Evolutionary conservation across 2,797 vertebrate genomes (phyloP).

Genomic region (Synaphobranchus kaupii): DNA sequence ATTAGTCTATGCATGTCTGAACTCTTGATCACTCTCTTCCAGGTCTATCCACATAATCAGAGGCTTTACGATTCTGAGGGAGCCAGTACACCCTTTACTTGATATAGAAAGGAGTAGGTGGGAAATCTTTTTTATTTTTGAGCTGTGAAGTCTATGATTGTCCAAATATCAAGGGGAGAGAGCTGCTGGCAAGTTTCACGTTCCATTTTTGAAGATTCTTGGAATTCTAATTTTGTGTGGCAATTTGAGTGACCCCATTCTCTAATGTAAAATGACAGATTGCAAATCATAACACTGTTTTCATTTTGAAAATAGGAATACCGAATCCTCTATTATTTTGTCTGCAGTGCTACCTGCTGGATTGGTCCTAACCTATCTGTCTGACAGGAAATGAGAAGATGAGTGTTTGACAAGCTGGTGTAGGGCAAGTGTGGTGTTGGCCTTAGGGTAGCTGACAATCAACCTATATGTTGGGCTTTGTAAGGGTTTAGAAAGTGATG

Average conservation of each 20-base stretch:
- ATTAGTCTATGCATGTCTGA: background rate
- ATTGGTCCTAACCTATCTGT: background rate
- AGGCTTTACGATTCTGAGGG: background rate
- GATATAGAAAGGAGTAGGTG: background rate
- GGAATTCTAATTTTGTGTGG: background rate
- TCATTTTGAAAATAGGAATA: background rate
- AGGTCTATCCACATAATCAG: background rate
- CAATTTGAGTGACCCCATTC: background rate
- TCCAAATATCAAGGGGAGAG: background rate
- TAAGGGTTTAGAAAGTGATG: background rate
- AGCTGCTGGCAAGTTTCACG: background rate
- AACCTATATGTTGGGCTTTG: background rate
- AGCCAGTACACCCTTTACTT: background rate
- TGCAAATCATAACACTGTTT: background rate
- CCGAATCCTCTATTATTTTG: background rate
- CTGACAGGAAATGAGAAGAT: background rate
- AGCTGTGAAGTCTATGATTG: background rate
- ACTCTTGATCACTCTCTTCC: constrained; percentile 19
- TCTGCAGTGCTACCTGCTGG: background rate
- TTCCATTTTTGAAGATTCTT: background rate
- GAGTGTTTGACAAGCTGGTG: background rate
- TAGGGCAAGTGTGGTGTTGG: background rate
- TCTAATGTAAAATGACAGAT: background rate
- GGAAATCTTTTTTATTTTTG: background rate
- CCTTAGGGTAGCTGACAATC: too few relatives aligned